Evolutionary conservation across 2,888 invertebrate species (phyloP), one percentile per base, ranked within the genome.

Genomic region (Sturmia bella): DNA sequence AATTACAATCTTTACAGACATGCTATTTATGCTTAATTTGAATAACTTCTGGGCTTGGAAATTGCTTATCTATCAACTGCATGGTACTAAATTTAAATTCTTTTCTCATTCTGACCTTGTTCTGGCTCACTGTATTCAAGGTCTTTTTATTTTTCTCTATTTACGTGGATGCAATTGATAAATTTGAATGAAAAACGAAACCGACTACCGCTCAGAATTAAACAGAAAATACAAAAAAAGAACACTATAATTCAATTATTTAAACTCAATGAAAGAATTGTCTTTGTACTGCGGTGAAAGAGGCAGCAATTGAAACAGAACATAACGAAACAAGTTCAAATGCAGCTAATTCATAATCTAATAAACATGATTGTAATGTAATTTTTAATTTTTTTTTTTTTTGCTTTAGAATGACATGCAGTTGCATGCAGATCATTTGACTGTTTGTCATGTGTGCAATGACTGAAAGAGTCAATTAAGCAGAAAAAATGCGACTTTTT

Each of bases 281-380:
- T 27, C 48, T 63, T 64, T 72, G 32, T 63, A 54, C 19, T 45
- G 15, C 41, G 54, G 9, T 37, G 3, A 2, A 15, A 54, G 1
- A 21, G 32, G 39, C 21, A 63, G 48, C 24, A 39, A 52, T 27
- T 27, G 12, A 50, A 52, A 21, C 11, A 43, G 57, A 59, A 41
- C 39, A 27, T 39, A 24, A 66, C 48, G 19, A 48, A 72, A 72
- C 78, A 64, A 66, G 78, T 72, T 78, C 43, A 64, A 64, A 64
- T n/a, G 32, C 27, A 32, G 7, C 32, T 57, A 75, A 75, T 66
- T 78, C 12, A 41, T 78, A 78, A 78, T 78, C 64, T 78, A 72
- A 78, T 78, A 41, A 78, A 66, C 70, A 70, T 32, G 41, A 72
- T 57, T 72, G 48, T 19, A 32, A 43, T 48, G 19, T 52, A 59